A percentile compares a stretch with the other conserved stretches of the same genome.
Evolutionary conservation across 2,888 invertebrate species (phyloP).

Genomic region (Lagria hirta): DNA sequence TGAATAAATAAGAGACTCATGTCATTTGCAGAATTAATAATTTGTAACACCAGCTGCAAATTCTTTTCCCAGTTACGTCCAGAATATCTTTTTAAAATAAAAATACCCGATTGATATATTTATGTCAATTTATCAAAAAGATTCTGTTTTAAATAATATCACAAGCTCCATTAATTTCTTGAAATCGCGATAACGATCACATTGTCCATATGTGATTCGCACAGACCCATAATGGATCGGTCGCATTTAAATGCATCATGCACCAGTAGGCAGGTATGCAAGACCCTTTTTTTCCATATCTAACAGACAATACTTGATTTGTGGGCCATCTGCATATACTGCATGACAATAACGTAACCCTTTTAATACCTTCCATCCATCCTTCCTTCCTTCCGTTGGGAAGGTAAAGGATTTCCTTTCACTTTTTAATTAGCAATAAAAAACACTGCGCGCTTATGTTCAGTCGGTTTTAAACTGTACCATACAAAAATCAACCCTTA

Average conservation of each 20-base stretch:
- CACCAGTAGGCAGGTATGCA: slow-evolving; percentile 50
- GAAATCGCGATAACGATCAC: slow-evolving; percentile 48
- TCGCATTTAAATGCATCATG: slow-evolving; percentile 48
- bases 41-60: too few species aligned
- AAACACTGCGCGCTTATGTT: slow-evolving; percentile 15
- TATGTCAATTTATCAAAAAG: too few species aligned
- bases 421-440: slow-evolving; percentile 21
- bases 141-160: slow-evolving; percentile 50
- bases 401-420: slow-evolving; percentile 5
- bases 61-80: too few species aligned
- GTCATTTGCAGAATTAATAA: too few species aligned
- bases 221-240: slow-evolving; percentile 42
- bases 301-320: slow-evolving; percentile 51
- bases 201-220: slow-evolving; percentile 30
- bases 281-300: slow-evolving; percentile 40
- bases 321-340: slow-evolving; percentile 51
- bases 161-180: slow-evolving; percentile 54
- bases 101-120: too few species aligned
- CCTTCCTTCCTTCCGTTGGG: too few species aligned
- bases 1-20: too few species aligned
- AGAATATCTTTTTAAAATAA: too few species aligned
- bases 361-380: not conserved
- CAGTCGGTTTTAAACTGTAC: too few species aligned
- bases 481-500: slow-evolving; percentile 20
- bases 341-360: slow-evolving; percentile 21